phyloP scores from a whole-genome alignment of 2,888 invertebrate genomes.

The Melieria crassipennis region DNA sequence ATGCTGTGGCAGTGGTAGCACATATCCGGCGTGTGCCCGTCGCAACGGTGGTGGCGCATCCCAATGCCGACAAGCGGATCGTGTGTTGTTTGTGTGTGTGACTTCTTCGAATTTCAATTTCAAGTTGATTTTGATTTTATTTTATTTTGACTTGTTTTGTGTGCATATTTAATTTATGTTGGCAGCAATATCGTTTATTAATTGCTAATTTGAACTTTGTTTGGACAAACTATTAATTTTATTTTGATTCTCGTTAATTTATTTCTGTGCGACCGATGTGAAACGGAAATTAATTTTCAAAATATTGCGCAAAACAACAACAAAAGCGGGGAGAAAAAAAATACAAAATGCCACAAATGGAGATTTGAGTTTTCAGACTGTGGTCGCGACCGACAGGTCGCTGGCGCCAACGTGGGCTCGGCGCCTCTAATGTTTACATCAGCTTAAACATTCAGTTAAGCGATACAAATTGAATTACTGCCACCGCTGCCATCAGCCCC shows the following conservation, averaged over 20 bases:
- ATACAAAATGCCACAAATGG: background rate
- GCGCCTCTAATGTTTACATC: conserved; percentile 20
- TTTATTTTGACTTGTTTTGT: background rate
- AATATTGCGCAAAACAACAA: conserved; percentile 39
- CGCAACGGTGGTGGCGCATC: too few species aligned
- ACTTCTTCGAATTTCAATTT: too few species aligned
- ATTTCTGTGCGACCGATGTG: conserved; percentile 57
- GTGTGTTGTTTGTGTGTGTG: too few species aligned
- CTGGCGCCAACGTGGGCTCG: conserved; percentile 11
- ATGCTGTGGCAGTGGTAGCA: too few species aligned
- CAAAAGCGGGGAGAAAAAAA: conserved; percentile 1
- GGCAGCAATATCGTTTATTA: conserved; percentile 33
- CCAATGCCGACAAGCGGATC: too few species aligned
- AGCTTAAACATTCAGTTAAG: conserved; percentile 19
- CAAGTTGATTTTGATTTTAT: background rate
- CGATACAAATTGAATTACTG: conserved; percentile 27
- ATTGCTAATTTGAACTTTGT: conserved; percentile 43
- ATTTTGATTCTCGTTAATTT: conserved; percentile 50
- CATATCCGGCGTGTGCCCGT: too few species aligned
- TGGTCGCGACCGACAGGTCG: background rate
- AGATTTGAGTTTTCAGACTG: conserved; percentile 3
- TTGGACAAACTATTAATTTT: conserved; percentile 47
- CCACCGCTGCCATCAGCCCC: background rate
- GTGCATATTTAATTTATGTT: background rate
- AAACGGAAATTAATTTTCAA: conserved; percentile 63